These are phyloP conservation scores for Antheraea yamamai DNA, from an alignment of 2,888 invertebrate genomes.

Conservation along the genomic window DNA sequence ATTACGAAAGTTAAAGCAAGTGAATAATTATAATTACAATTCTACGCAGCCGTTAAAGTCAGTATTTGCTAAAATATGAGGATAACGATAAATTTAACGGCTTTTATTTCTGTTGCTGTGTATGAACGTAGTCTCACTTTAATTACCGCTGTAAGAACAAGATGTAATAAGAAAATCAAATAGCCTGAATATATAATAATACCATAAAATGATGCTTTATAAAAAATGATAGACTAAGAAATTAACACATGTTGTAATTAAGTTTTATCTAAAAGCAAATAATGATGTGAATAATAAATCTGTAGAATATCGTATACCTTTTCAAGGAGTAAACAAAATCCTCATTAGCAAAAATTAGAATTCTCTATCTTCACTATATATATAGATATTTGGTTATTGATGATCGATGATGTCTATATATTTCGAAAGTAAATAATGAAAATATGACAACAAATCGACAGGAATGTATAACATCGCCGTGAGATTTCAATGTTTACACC, in stretches of 20 bases:
- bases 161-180: background rate
- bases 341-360: background rate
- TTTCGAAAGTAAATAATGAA: slow-evolving; percentile 33
- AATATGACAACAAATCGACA: slow-evolving; percentile 53
- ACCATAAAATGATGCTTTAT: background rate
- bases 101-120: background rate
- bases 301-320: background rate
- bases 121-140: background rate
- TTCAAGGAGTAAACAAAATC: background rate
- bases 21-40: slow-evolving; percentile 13
- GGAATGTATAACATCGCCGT: slow-evolving; percentile 62
- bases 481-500: slow-evolving; percentile 67
- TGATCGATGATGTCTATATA: background rate
- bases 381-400: background rate
- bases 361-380: background rate
- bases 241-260: background rate
- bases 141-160: background rate
- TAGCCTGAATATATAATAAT: background rate
- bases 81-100: slow-evolving; percentile 8
- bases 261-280: background rate
- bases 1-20: slow-evolving; percentile 9
- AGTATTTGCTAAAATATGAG: slow-evolving; percentile 7
- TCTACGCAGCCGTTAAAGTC: slow-evolving; percentile 6
- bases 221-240: background rate
- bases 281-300: background rate